phyloP scores from a whole-genome alignment of 2,888 invertebrate species.

The Embidobia sp. region DNA sequence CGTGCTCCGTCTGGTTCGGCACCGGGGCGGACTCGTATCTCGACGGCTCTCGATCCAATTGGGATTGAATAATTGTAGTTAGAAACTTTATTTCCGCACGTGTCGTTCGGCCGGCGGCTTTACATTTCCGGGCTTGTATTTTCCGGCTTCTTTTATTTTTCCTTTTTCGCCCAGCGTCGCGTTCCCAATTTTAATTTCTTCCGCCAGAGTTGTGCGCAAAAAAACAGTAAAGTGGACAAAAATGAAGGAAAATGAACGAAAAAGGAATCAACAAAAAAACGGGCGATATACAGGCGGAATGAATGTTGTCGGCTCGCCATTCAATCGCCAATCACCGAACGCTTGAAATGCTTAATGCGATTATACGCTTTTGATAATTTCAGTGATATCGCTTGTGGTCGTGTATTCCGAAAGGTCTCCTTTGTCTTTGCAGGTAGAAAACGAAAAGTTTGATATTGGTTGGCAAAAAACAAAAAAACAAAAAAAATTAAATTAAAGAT shows the following conservation, averaged over 20 bases:
- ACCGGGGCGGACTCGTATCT: conserved; percentile 44
- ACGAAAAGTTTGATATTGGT: no score
- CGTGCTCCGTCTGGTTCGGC: conserved; percentile 53
- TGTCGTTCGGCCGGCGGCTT: conserved; percentile 46
- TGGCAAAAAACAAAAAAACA: no score
- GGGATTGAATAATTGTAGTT: conserved; percentile 58
- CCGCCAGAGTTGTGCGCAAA: conserved; percentile 11
- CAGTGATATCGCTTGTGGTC: no score
- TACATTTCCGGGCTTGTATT: conserved; percentile 26
- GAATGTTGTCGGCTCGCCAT: conserved; percentile 21
- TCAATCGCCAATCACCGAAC: conserved; percentile 30
- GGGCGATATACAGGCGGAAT: conserved; percentile 9
- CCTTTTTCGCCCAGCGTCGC: conserved; percentile 5
- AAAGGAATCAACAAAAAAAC: background rate
- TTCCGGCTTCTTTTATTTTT: background rate
- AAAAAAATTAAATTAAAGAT: no score
- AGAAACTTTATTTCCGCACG: conserved; percentile 59
- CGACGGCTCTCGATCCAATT: conserved; percentile 56
- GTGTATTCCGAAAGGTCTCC: no score
- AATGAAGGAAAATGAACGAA: background rate
- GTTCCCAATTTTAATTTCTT: conserved; percentile 58
- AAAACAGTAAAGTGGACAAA: conserved; percentile 24
- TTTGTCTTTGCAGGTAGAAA: no score
- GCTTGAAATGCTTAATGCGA: conserved; percentile 37
- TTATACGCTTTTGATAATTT: no score